A percentile compares a stretch with the other conserved stretches of the same genome.
Evolutionary conservation across 23 tunicate species (phyloP).

Genomic region (Styela clava): DNA sequence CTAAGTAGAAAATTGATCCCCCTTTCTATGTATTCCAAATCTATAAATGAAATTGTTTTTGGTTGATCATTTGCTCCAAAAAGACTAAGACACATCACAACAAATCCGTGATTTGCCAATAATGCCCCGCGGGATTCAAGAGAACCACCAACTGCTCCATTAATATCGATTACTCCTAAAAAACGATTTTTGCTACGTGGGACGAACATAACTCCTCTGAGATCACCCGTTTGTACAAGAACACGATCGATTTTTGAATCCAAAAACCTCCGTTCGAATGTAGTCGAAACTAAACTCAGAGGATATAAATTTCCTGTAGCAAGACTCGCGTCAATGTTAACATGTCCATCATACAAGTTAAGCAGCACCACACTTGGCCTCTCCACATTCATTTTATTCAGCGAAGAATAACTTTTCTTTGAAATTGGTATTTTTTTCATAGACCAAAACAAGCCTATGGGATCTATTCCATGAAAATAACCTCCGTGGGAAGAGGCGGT

Average conservation of each 20-base stretch:
- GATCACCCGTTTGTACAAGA: neutral
- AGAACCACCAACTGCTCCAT: neutral
- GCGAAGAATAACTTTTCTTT: too few species aligned
- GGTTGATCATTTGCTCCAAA: constrained; percentile 7
- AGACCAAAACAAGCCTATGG: constrained; percentile 27
- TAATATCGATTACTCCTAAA: neutral
- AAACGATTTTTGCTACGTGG: constrained; percentile 1
- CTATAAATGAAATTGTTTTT: neutral
- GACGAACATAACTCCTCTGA: constrained; percentile 16
- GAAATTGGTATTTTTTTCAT: neutral
- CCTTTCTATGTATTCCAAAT: constrained; percentile 23
- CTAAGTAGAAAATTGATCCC: neutral
- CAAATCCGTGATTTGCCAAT: neutral
- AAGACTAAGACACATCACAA: neutral
- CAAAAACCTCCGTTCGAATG: neutral
- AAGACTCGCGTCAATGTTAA: neutral
- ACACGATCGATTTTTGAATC: neutral
- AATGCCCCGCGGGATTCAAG: constrained; percentile 1
- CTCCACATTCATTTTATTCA: neutral
- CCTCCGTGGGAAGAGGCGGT: constrained; percentile 11
- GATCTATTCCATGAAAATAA: constrained; percentile 18
- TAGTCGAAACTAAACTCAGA: neutral
- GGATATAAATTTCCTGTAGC: neutral
- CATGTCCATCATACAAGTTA: neutral
- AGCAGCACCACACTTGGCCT: neutral